A percentile compares a stretch with the other conserved stretches of the same genome.
phyloP scores from a whole-genome alignment of 2,888 invertebrate genomes.

The Hyalella azteca region DNA sequence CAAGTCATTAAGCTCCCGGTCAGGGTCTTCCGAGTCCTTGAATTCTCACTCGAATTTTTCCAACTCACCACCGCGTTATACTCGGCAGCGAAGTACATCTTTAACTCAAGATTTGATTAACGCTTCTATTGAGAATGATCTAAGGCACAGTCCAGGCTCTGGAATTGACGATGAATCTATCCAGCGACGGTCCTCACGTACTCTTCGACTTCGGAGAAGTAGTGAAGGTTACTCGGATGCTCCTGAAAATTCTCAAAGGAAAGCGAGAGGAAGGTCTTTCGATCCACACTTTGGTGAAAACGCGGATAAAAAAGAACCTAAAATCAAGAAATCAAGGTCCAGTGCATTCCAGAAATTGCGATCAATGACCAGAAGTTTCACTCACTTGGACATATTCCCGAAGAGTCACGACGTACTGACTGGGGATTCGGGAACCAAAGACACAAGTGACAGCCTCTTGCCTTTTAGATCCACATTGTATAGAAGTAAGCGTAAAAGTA shows the following conservation, averaged over 20 bases:
- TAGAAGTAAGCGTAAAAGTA: slow-evolving; percentile 2
- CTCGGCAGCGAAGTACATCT: too few species aligned
- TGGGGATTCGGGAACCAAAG: too few species aligned
- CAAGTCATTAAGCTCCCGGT: too few species aligned
- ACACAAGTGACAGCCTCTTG: neutral
- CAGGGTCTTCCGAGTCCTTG: too few species aligned
- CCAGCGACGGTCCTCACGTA: neutral
- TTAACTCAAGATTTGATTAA: too few species aligned
- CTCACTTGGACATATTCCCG: neutral
- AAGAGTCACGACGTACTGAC: neutral
- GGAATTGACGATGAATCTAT: too few species aligned
- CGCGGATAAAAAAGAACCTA: neutral
- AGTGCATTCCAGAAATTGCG: neutral
- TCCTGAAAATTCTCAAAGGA: neutral
- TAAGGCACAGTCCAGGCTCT: too few species aligned
- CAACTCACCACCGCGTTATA: too few species aligned
- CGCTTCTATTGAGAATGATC: too few species aligned
- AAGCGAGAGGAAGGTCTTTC: neutral
- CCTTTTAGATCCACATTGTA: slow-evolving; percentile 6
- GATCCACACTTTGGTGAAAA: neutral
- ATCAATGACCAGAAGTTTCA: neutral
- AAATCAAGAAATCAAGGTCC: neutral
- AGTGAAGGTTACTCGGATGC: neutral
- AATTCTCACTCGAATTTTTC: too few species aligned
- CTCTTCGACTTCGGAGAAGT: neutral